Evolutionary conservation across 2,888 invertebrate species (phyloP).

Genomic region (Caenorhabditis wallacei): DNA sequence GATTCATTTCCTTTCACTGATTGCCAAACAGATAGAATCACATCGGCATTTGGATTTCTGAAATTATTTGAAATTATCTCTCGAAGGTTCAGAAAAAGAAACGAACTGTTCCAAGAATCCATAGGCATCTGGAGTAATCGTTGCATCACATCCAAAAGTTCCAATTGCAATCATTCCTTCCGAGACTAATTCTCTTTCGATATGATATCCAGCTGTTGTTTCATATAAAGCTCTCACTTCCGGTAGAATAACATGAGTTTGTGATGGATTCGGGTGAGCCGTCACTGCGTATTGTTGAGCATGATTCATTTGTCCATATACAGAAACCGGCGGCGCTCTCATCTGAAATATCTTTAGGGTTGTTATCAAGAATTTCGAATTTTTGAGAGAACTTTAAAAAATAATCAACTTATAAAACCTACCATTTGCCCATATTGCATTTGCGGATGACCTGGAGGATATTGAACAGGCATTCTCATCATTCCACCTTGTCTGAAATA

Average conservation of each 20-base stretch:
- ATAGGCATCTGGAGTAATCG: neutral
- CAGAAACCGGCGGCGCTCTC: conserved; percentile 52
- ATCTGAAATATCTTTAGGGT: conserved; percentile 27
- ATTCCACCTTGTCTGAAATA: conserved; percentile 27
- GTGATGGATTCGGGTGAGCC: conserved; percentile 45
- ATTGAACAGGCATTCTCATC: conserved; percentile 47
- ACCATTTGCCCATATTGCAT: conserved; percentile 59
- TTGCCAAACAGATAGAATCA: conserved; percentile 36
- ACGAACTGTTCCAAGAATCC: conserved; percentile 22
- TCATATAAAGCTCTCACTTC: conserved; percentile 24
- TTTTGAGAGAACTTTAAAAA: neutral
- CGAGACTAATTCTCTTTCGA: conserved; percentile 16
- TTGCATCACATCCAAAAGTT: conserved; percentile 20
- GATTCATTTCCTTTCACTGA: neutral
- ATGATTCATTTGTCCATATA: conserved; percentile 49
- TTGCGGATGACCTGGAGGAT: conserved; percentile 45
- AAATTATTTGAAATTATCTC: neutral
- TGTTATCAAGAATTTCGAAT: neutral
- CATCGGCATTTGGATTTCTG: conserved; percentile 12
- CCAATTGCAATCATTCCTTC: conserved; percentile 24
- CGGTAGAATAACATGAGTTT: neutral
- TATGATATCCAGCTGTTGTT: neutral
- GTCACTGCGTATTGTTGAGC: conserved; percentile 51
- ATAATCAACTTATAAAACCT: neutral
- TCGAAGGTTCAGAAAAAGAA: neutral